Percentiles rank a stretch among this genome's conserved stretches.
Conservation (phyloP, 2,888 invertebrate species). For the Mesodorylaimus sp. region DNA sequence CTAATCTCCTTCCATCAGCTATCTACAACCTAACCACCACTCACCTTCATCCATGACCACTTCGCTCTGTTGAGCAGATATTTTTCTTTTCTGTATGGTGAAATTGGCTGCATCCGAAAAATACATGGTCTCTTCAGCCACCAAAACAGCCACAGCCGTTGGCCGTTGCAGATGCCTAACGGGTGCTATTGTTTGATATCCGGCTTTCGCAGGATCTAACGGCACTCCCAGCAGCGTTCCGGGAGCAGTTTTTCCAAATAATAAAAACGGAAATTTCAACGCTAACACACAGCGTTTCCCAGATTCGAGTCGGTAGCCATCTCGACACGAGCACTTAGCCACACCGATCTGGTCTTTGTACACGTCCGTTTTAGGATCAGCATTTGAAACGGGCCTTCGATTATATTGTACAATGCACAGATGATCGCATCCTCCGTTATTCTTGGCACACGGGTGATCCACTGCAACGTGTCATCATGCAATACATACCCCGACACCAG, state of each 20-base stretch:
- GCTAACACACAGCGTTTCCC: conserved; percentile 33
- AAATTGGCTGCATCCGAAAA: conserved; percentile 42
- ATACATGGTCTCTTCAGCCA: conserved; percentile 43
- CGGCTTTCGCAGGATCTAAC: conserved; percentile 19
- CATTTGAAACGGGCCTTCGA: no score
- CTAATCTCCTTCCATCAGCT: not conserved
- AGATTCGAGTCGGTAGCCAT: conserved; percentile 47
- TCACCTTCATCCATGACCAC: not conserved
- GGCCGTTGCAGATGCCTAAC: conserved; percentile 48
- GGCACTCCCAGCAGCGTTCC: conserved; percentile 51
- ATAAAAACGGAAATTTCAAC: conserved; percentile 31
- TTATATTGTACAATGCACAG: conserved; percentile 52
- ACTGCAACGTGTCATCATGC: no score
- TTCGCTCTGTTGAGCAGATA: conserved; percentile 36
- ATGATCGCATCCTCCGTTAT: conserved; percentile 54
- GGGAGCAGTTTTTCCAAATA: conserved; percentile 48
- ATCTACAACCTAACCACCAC: conserved; percentile 1
- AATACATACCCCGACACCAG: no score
- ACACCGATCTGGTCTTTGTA: no score
- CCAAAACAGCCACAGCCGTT: conserved; percentile 50
- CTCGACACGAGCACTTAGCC: conserved; percentile 51
- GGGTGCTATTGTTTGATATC: conserved; percentile 47
- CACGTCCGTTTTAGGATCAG: conserved; percentile 29
- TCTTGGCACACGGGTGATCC: conserved; percentile 48
- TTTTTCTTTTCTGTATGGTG: conserved; percentile 45